Percentiles rank a stretch among this genome's conserved stretches.
These are phyloP conservation scores for Phaenicophaeus curvirostris DNA, from an alignment of 2,797 vertebrate species.

Conservation along the genomic window DNA sequence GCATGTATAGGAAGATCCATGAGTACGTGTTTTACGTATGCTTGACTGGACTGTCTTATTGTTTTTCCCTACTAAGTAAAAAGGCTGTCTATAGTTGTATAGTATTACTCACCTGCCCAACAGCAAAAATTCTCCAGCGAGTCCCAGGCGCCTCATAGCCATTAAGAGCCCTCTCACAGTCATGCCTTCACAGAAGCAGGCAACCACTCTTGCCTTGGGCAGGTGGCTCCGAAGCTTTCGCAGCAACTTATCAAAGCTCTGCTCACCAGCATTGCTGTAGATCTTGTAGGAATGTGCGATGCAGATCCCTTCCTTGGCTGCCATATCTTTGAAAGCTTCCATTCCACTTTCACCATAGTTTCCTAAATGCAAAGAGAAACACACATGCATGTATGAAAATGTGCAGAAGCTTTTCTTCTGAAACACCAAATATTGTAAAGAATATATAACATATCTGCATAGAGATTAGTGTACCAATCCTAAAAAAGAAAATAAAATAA, in stretches of 20 bases:
- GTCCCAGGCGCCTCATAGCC: slow-evolving; percentile 93
- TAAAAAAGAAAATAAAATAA: not conserved
- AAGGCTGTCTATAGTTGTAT: not conserved
- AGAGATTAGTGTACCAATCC: not conserved
- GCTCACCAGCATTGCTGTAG: slow-evolving; percentile 96
- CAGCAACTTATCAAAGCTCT: slow-evolving; percentile 94
- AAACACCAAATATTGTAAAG: not conserved
- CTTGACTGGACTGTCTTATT: not conserved
- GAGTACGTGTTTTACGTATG: fast-evolving
- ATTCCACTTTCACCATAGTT: slow-evolving; percentile 99
- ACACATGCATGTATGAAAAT: not conserved
- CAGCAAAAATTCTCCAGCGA: slow-evolving; percentile 92
- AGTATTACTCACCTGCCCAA: slow-evolving; percentile 90
- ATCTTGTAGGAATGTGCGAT: slow-evolving; percentile 99
- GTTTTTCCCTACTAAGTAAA: not conserved
- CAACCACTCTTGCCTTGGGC: slow-evolving; percentile 96
- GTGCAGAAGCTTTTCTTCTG: not conserved
- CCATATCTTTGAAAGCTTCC: slow-evolving; percentile 98
- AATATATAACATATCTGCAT: not conserved
- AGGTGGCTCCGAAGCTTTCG: slow-evolving; percentile 89
- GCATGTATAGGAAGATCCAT: fast-evolving
- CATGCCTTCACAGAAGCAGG: slow-evolving; percentile 99
- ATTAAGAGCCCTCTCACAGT: slow-evolving; percentile 95
- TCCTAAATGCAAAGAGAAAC: slow-evolving; percentile 76
- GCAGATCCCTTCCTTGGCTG: slow-evolving; percentile 95